Evolutionary conservation across 2,888 invertebrate species (phyloP).

Genomic region (Theretra japonica): DNA sequence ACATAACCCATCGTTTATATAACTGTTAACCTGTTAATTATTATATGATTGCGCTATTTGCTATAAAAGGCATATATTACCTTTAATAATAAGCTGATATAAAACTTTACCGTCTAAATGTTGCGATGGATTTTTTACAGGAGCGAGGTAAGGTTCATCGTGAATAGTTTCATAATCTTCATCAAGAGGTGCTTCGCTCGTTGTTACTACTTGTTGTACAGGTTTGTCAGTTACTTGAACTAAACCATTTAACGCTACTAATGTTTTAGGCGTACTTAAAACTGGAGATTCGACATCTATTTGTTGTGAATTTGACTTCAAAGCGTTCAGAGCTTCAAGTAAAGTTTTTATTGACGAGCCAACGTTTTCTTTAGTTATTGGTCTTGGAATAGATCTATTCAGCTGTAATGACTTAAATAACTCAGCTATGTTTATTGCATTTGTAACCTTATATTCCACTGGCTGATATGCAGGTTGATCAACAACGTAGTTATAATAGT

Average conservation of each 20-base stretch:
- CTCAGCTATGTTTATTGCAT: conserved; percentile 69
- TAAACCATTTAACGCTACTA: conserved; percentile 55
- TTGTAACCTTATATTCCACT: conserved; percentile 49
- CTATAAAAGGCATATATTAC: neutral
- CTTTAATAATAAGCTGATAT: neutral
- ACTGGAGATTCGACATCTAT: conserved; percentile 66
- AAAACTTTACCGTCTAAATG: conserved; percentile 71
- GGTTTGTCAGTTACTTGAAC: conserved; percentile 57
- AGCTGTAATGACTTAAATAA: conserved; percentile 90
- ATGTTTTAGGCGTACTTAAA: conserved; percentile 72
- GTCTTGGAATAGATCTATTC: conserved; percentile 90
- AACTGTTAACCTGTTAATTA: no score
- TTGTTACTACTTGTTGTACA: conserved; percentile 44
- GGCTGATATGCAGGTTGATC: conserved; percentile 58
- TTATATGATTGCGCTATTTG: no score
- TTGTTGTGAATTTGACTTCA: conserved; percentile 81
- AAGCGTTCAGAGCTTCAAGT: conserved; percentile 88
- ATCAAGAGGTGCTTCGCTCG: conserved; percentile 33
- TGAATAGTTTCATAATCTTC: conserved; percentile 57
- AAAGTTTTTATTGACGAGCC: conserved; percentile 91
- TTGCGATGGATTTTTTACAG: conserved; percentile 71
- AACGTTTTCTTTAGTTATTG: conserved; percentile 90
- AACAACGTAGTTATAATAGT: conserved; percentile 65
- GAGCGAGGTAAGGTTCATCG: conserved; percentile 69
- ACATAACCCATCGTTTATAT: no score